A percentile compares a stretch with the other conserved stretches of the same genome.
These are phyloP conservation scores for Enteromius fasciolatus DNA, from an alignment of 2,797 vertebrate species.

Conservation along the genomic window DNA sequence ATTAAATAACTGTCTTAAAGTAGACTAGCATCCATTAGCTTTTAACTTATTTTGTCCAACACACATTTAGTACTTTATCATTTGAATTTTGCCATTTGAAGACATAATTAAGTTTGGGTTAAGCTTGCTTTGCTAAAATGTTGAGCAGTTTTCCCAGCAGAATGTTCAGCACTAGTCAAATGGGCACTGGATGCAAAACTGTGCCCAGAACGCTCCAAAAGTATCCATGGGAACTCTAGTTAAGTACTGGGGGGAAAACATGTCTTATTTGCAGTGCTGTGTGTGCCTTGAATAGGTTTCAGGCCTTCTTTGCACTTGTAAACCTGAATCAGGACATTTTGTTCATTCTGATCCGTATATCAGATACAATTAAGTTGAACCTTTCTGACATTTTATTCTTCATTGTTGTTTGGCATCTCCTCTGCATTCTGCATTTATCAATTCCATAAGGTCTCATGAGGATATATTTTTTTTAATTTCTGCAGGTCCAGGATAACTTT, in stretches of 20 bases:
- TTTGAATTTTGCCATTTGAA: not conserved
- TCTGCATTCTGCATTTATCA: not conserved
- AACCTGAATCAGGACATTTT: conserved; percentile 34
- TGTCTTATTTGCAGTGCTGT: conserved; percentile 56
- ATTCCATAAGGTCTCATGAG: not conserved
- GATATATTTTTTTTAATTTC: not conserved
- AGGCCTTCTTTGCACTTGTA: conserved; percentile 50
- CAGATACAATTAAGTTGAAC: conserved; percentile 3
- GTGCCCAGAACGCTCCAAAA: conserved; percentile 56
- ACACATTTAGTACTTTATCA: not conserved
- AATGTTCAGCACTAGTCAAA: conserved; percentile 31
- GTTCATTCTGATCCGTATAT: conserved; percentile 31
- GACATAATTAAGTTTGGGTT: not conserved
- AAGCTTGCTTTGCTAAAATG: conserved; percentile 28
- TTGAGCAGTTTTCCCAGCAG: conserved; percentile 44
- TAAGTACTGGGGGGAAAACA: conserved; percentile 62
- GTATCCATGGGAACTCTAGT: conserved; percentile 71
- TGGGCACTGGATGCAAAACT: conserved; percentile 49
- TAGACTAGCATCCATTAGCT: not conserved
- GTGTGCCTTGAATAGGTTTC: conserved; percentile 60
- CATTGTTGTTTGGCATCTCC: not conserved
- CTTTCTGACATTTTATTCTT: not conserved
- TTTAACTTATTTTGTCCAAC: not conserved
- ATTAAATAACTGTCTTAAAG: not conserved
- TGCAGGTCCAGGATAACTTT: conserved; percentile 90